Percentiles rank a stretch among this genome's conserved stretches.
phyloP scores from a whole-genome alignment of 1,140 invertebrate species.

The Lasaia peninsularis region DNA sequence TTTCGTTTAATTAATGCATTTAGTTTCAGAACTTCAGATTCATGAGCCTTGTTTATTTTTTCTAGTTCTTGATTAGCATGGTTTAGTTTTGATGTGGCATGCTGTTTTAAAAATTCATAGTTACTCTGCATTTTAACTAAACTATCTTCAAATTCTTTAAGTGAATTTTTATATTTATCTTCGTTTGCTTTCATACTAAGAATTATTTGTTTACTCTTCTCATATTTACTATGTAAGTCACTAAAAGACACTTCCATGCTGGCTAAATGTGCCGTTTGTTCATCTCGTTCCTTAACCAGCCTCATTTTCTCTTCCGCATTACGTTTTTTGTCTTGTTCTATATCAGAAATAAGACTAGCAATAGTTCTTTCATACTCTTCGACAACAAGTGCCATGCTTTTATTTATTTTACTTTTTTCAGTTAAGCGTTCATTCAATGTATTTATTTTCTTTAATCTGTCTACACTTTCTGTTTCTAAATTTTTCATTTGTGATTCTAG shows the following conservation, averaged over 20 bases:
- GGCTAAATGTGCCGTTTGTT: constrained; percentile 84
- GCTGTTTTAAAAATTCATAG: constrained; percentile 69
- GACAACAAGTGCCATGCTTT: constrained; percentile 78
- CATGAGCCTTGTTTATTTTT: constrained; percentile 79
- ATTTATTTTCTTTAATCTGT: constrained; percentile 54
- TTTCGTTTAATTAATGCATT: constrained; percentile 86
- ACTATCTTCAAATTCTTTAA: constrained; percentile 63
- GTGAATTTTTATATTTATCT: constrained; percentile 57
- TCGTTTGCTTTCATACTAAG: constrained; percentile 66
- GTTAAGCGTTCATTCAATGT: constrained; percentile 51
- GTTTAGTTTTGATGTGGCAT: constrained; percentile 69
- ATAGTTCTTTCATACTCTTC: constrained; percentile 84
- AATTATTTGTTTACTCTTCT: constrained; percentile 71
- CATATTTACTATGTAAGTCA: constrained; percentile 83
- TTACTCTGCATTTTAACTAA: constrained; percentile 67
- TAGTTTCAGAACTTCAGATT: constrained; percentile 83
- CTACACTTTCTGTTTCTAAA: constrained; percentile 48
- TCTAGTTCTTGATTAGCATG: constrained; percentile 83
- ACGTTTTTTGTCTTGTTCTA: constrained; percentile 76
- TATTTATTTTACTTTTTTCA: constrained; percentile 60
- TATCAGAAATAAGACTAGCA: constrained; percentile 80
- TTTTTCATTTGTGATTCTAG: constrained; percentile 56
- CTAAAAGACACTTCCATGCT: constrained; percentile 88
- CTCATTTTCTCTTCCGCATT: constrained; percentile 58
- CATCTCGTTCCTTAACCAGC: constrained; percentile 78